Evolutionary conservation across 2,797 vertebrate species (phyloP).

Genomic region (Potorous gilbertii): DNA sequence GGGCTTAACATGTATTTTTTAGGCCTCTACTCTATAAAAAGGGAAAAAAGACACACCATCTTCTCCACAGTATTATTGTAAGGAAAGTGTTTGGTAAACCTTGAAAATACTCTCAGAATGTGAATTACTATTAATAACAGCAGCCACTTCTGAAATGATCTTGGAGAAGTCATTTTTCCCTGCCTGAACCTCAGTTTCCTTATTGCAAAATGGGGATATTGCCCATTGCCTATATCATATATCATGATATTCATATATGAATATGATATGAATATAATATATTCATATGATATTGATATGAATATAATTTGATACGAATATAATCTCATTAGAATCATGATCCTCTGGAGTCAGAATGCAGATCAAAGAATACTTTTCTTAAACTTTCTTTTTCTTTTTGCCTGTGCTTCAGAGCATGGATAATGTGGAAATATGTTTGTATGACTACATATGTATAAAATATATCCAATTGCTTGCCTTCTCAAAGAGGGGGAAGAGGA

Average conservation of each 20-base stretch:
- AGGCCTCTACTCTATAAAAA: background rate
- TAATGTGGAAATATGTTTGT: background rate
- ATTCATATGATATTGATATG: too few relatives aligned
- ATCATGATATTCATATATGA: too few relatives aligned
- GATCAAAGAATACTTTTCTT: background rate
- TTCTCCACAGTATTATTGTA: background rate
- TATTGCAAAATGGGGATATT: background rate
- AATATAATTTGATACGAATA: background rate
- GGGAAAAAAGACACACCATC: background rate
- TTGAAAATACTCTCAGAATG: background rate
- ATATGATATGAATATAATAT: too few relatives aligned
- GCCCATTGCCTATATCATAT: too few relatives aligned
- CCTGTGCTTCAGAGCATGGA: background rate
- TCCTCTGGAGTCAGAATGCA: too few relatives aligned
- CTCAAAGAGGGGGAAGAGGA: background rate
- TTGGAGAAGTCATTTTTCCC: background rate
- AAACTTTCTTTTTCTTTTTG: background rate
- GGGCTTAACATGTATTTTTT: background rate
- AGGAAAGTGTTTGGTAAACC: background rate
- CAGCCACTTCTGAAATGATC: background rate
- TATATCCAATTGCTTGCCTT: background rate
- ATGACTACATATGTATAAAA: background rate
- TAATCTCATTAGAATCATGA: background rate
- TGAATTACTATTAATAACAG: background rate
- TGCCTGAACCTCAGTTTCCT: background rate